These are phyloP conservation scores for Bombus confusus DNA, from an alignment of 1,140 invertebrate genomes.

Conservation along the genomic window DNA sequence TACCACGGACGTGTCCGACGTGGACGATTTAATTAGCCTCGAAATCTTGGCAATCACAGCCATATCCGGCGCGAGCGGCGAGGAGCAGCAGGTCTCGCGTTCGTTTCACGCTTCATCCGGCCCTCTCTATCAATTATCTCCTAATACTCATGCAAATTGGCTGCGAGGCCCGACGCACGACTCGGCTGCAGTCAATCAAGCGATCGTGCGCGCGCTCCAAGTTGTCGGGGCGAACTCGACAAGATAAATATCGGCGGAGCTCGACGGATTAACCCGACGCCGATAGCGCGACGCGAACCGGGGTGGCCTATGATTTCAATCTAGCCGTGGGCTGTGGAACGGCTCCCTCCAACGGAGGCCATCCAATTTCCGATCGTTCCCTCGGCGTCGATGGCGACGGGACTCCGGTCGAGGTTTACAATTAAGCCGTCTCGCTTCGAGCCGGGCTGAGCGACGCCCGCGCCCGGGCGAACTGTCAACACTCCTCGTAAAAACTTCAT, in stretches of 20 bases:
- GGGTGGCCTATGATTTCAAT: slow-evolving; percentile 65
- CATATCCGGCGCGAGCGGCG: no score
- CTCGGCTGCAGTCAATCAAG: slow-evolving; percentile 31
- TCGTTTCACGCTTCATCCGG: slow-evolving; percentile 41
- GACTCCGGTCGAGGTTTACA: slow-evolving; percentile 59
- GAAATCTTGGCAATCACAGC: slow-evolving; percentile 1
- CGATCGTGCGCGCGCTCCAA: slow-evolving; percentile 12
- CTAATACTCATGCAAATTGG: slow-evolving; percentile 46
- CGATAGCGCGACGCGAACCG: slow-evolving; percentile 37
- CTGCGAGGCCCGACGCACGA: slow-evolving; percentile 23
- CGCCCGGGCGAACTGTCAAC: slow-evolving; percentile 47
- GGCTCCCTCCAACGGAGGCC: slow-evolving; percentile 46
- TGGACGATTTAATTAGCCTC: not conserved
- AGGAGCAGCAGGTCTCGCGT: not conserved
- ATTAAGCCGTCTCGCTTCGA: slow-evolving; percentile 57
- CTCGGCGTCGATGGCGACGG: slow-evolving; percentile 54
- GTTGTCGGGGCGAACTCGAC: slow-evolving; percentile 48
- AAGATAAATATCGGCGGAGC: slow-evolving; percentile 65
- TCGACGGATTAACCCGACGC: slow-evolving; percentile 59
- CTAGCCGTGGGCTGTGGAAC: slow-evolving; percentile 48
- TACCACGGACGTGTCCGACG: not conserved
- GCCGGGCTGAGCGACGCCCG: slow-evolving; percentile 22
- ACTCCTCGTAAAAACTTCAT: slow-evolving; percentile 60
- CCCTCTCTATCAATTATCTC: slow-evolving; percentile 36
- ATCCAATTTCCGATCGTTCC: slow-evolving; percentile 68